Evolutionary conservation across 1,140 invertebrate species (phyloP).

Genomic region (Drosophila albomicans): DNA sequence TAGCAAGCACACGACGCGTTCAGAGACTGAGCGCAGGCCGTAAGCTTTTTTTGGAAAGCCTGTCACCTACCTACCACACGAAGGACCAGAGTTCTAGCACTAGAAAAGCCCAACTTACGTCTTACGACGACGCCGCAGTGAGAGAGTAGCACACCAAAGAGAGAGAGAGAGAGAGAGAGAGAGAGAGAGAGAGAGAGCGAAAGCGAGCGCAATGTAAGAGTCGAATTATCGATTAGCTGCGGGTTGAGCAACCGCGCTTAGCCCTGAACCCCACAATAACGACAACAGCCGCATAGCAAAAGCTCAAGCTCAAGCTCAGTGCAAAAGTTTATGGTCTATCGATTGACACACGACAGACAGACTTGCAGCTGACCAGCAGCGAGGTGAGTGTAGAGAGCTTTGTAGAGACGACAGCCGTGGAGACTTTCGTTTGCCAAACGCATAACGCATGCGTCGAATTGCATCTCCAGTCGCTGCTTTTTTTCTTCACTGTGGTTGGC

Average conservation of each 20-base stretch:
- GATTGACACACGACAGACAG: constrained; percentile 42
- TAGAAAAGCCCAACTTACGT: constrained; percentile 25
- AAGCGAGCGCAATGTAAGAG: not conserved
- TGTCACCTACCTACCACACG: constrained; percentile 23
- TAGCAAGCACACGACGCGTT: constrained; percentile 70
- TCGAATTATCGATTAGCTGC: constrained; percentile 55
- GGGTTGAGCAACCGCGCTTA: constrained; percentile 76
- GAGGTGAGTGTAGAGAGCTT: constrained; percentile 44
- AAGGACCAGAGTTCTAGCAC: constrained; percentile 47
- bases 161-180: constrained; percentile 22
- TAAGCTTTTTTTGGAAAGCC: constrained; percentile 51
- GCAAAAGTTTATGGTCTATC: constrained; percentile 56
- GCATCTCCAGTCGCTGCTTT: constrained; percentile 6
- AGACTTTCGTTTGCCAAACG: not conserved
- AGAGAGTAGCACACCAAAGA: constrained; percentile 22
- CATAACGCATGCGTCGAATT: constrained; percentile 56
- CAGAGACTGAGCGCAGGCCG: constrained; percentile 68
- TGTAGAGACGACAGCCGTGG: not conserved
- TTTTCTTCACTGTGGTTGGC: constrained; percentile 11
- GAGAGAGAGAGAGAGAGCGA: constrained; percentile 15
- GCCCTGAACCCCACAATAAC: constrained; percentile 60
- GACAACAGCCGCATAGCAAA: constrained; percentile 18
- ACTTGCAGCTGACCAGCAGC: constrained; percentile 61
- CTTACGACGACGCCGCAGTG: constrained; percentile 57
- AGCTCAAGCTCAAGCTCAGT: constrained; percentile 56